A percentile compares a stretch with the other conserved stretches of the same genome.
Conservation (phyloP, 2,888 invertebrate species). For the Amphipoea oculea region DNA sequence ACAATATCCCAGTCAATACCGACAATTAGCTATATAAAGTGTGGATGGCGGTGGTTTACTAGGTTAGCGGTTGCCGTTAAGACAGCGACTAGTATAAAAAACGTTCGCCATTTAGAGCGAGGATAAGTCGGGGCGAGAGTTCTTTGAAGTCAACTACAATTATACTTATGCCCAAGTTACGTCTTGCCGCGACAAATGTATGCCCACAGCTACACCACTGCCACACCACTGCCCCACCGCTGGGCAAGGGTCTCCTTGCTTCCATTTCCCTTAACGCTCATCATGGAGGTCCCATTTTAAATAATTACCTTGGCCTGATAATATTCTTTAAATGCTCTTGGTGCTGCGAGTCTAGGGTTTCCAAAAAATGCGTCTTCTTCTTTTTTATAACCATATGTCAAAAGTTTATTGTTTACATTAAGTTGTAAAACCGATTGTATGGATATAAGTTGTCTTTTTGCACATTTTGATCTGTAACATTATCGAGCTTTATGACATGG, state of each 20-base stretch:
- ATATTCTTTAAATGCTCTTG: conserved; percentile 90
- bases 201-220: background rate
- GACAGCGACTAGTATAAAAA: background rate
- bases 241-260: too few species aligned
- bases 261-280: background rate
- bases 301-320: conserved; percentile 92
- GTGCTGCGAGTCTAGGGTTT: conserved; percentile 93
- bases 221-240: background rate
- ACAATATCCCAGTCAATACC: background rate
- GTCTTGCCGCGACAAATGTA: background rate
- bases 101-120: background rate
- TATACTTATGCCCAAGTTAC: background rate
- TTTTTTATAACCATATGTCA: conserved; percentile 92
- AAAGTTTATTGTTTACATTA: conserved; percentile 92
- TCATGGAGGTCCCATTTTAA: background rate
- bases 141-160: background rate
- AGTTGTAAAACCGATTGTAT: conserved; percentile 93
- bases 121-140: background rate
- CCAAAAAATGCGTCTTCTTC: conserved; percentile 94
- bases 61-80: background rate
- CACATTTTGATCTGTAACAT: conserved; percentile 87
- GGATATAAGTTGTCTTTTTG: conserved; percentile 89
- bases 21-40: background rate
- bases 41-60: background rate
- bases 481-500: too few species aligned